Conservation (phyloP, 2,797 vertebrate species). For the Tenualosa thibaudeaui region DNA sequence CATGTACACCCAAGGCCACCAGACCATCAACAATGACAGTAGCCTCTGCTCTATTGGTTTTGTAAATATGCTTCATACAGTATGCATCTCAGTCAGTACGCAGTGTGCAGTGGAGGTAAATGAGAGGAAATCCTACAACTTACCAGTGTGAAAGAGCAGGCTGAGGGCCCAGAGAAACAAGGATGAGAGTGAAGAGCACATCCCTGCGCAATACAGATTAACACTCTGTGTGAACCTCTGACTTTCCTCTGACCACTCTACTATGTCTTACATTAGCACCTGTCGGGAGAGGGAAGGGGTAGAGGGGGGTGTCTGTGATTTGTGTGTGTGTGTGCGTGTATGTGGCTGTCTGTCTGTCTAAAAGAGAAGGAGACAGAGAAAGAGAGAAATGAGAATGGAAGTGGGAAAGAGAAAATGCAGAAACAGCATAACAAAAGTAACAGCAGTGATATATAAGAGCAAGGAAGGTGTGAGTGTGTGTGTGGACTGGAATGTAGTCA, state of each 20-base stretch:
- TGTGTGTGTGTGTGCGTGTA: neutral
- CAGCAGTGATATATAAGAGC: neutral
- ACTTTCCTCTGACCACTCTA: neutral
- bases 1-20: neutral
- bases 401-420: neutral
- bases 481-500: conserved; percentile 16
- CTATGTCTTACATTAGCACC: conserved; percentile 3
- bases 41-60: neutral
- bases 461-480: conserved; percentile 1
- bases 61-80: neutral
- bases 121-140: neutral
- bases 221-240: conserved; percentile 30
- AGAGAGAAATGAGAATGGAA: neutral
- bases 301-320: neutral
- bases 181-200: conserved; percentile 2
- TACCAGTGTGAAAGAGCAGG: conserved; percentile 40
- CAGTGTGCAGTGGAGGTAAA: neutral
- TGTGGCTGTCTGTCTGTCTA: no score
- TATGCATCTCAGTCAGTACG: neutral
- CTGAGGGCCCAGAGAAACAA: conserved; percentile 34
- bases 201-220: neutral
- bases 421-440: no score
- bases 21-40: neutral
- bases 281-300: neutral
- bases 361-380: no score